A percentile compares a stretch with the other conserved stretches of the same genome.
These are phyloP conservation scores for Pseudorasbora parva DNA, from an alignment of 2,113 vertebrate genomes.

Conservation along the genomic window DNA sequence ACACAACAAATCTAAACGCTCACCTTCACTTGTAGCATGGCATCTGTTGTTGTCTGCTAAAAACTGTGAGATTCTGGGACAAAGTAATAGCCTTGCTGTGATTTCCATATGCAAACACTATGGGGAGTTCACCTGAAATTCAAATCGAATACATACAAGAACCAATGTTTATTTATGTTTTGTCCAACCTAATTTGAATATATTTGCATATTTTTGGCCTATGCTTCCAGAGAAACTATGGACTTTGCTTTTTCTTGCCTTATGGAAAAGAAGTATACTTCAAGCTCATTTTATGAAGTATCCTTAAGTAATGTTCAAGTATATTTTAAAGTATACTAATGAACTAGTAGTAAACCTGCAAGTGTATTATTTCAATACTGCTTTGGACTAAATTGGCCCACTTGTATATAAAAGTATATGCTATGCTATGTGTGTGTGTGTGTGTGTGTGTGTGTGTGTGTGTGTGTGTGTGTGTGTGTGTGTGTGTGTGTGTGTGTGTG, in stretches of 20 bases:
- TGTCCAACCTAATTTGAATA: constrained; percentile 63
- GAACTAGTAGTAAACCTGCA: too few relatives aligned
- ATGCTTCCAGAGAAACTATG: constrained; percentile 6
- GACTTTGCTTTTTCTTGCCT: constrained; percentile 31
- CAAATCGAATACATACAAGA: constrained; percentile 60
- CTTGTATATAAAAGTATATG: too few relatives aligned
- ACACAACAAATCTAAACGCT: constrained; percentile 35
- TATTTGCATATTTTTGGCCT: constrained; percentile 66
- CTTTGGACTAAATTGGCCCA: too few relatives aligned
- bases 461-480: too few relatives aligned
- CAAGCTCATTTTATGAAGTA: too few relatives aligned
- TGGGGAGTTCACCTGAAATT: constrained; percentile 66
- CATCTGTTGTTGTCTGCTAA: constrained; percentile 60
- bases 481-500: too few relatives aligned
- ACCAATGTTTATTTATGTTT: constrained; percentile 45
- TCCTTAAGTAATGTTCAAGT: too few relatives aligned
- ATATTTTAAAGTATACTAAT: too few relatives aligned
- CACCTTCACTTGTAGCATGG: constrained; percentile 36
- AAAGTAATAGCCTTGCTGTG: constrained; percentile 59
- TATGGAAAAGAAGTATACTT: too few relatives aligned
- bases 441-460: too few relatives aligned
- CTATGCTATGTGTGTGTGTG: too few relatives aligned
- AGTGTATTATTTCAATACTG: too few relatives aligned
- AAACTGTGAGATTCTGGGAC: constrained; percentile 56
- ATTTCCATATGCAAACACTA: constrained; percentile 79